phyloP scores from a whole-genome alignment of 1,140 invertebrate species.

The Drosophila navojoa region DNA sequence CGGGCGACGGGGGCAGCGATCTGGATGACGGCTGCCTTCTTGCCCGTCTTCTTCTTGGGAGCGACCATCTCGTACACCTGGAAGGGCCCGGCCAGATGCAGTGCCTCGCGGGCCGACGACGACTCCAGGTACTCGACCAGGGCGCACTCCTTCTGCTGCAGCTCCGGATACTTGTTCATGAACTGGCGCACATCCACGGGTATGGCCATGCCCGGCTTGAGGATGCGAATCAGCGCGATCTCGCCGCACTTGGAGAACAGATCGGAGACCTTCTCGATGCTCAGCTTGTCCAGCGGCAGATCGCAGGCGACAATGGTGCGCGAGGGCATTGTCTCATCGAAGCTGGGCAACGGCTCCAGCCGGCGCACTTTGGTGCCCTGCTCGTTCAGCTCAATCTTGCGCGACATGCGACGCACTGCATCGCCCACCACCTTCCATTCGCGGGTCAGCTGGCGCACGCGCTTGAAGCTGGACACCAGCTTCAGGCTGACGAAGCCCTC shows the following conservation, averaged over 20 bases:
- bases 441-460: slow-evolving; percentile 95
- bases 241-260: slow-evolving; percentile 94
- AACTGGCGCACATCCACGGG: slow-evolving; percentile 95
- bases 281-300: slow-evolving; percentile 92
- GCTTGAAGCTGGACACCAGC: slow-evolving; percentile 96
- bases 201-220: slow-evolving; percentile 93
- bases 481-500: slow-evolving; percentile 97
- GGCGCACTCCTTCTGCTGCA: slow-evolving; percentile 92
- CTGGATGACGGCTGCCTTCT: slow-evolving; percentile 79
- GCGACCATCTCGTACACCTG: slow-evolving; percentile 83
- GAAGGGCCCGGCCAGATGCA: slow-evolving; percentile 85
- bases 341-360: slow-evolving; percentile 92
- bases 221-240: slow-evolving; percentile 93
- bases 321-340: slow-evolving; percentile 95
- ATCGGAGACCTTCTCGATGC: slow-evolving; percentile 94
- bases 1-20: slow-evolving; percentile 73
- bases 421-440: slow-evolving; percentile 96
- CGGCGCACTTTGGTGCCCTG: slow-evolving; percentile 95
- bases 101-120: slow-evolving; percentile 91
- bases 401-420: slow-evolving; percentile 90
- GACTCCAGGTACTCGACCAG: slow-evolving; percentile 95
- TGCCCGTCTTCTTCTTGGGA: slow-evolving; percentile 83
- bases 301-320: slow-evolving; percentile 94
- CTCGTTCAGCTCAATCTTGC: slow-evolving; percentile 94
- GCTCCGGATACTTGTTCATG: slow-evolving; percentile 94